Percentiles rank a stretch among this genome's conserved stretches.
Evolutionary conservation across 1,140 invertebrate genomes (phyloP).

Genomic region (Drosophila tsacasi): DNA sequence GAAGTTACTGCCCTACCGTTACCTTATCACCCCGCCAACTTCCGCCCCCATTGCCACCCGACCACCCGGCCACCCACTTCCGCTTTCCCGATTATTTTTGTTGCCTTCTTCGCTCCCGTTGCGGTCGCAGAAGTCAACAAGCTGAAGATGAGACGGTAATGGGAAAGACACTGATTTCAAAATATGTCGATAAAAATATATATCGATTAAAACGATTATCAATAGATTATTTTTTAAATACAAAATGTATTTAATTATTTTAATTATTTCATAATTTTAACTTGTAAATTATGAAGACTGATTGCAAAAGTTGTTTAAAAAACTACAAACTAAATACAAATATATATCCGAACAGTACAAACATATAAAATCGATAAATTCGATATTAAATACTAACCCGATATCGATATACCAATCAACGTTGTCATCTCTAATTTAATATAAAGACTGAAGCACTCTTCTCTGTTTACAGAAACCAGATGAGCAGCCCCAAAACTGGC

Average conservation of each 20-base stretch:
- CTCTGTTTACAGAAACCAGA: conserved; percentile 19
- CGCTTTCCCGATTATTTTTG: conserved; percentile 32
- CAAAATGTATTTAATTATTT: neutral
- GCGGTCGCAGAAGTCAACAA: conserved; percentile 45
- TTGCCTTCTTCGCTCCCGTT: conserved; percentile 12
- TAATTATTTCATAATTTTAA: too few relatives aligned
- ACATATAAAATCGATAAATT: neutral
- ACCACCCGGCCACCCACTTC: conserved; percentile 1
- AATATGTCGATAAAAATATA: neutral
- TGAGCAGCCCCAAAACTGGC: neutral
- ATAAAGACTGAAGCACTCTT: conserved; percentile 12
- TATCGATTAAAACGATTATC: neutral
- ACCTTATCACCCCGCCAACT: conserved; percentile 15
- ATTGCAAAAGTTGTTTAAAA: neutral
- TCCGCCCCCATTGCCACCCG: neutral
- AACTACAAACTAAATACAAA: neutral
- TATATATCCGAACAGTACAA: neutral
- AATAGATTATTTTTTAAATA: too few relatives aligned
- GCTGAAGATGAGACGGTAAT: conserved; percentile 9
- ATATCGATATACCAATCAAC: neutral
- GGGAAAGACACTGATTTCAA: neutral
- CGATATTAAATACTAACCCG: neutral
- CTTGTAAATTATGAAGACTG: neutral
- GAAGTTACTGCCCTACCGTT: conserved; percentile 23
- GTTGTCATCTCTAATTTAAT: neutral